Conservation (phyloP, 2,888 invertebrate genomes). For the Phrixothrix hirtus region DNA sequence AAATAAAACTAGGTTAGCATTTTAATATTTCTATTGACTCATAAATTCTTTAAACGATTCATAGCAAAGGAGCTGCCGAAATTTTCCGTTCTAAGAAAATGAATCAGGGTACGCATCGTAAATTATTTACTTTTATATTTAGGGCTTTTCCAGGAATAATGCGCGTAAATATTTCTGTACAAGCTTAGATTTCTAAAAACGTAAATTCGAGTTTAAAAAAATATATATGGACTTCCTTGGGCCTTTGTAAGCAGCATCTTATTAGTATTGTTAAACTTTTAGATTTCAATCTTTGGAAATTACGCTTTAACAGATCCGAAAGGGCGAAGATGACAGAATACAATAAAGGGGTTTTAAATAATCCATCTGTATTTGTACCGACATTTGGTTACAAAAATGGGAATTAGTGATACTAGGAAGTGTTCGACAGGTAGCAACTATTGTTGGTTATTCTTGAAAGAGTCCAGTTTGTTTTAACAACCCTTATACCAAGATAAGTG, state of each 20-base stretch:
- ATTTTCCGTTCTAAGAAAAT: no score
- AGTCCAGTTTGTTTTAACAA: no score
- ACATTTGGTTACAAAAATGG: slow-evolving; percentile 32
- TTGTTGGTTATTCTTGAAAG: no score
- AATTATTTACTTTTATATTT: no score
- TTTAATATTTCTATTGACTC: no score
- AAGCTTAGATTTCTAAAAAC: neutral
- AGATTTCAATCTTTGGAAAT: neutral
- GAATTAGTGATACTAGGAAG: slow-evolving; percentile 1
- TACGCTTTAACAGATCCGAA: neutral
- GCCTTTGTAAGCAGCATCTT: neutral
- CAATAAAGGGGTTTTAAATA: slow-evolving; percentile 25
- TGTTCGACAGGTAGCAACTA: no score
- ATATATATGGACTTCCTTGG: neutral
- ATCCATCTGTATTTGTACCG: slow-evolving; percentile 32
- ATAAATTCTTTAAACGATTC: no score
- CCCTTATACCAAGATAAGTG: no score
- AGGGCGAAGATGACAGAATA: slow-evolving; percentile 3
- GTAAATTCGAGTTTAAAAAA: neutral
- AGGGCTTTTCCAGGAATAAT: no score
- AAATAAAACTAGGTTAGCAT: neutral
- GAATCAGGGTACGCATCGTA: no score
- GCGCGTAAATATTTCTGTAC: no score
- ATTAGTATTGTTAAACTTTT: neutral
- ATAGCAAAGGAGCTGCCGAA: no score